Base-by-base conservation (phyloP, 2,888 invertebrate genomes). In the Sinopyrophorus schimmeli region DNA sequence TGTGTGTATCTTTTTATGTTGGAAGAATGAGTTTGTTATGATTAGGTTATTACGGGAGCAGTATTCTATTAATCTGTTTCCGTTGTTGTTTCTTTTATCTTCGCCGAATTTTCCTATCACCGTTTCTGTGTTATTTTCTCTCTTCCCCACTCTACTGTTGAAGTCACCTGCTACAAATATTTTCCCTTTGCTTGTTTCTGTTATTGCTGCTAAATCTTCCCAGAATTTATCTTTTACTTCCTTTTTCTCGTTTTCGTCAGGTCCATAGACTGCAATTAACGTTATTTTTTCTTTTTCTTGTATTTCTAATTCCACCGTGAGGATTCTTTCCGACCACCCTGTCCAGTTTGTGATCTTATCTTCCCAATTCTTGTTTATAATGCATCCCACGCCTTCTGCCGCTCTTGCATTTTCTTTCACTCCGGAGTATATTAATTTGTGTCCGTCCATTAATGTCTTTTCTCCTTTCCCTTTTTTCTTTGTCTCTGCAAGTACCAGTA, bases 71-170 rank as follows among this genome's bases (percentile, higher is more conserved):
- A 53, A 17, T 43, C 46, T 38, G 7, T 47, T 43, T 2, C 49
- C 49, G 27, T 55, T 55, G 17, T 49, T 49, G 31, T 49, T 53
- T 30, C 16, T 38, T 3, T 4, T 38, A 5, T 41, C 30, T 37
- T 52, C 48, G 26, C 47, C 51, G 12, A 44, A 31, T 44, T 41
- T 31, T 16, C 51, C 44, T 24, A 44, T 32, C 7, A 20, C 20
- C 27, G 16, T 31, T 32, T 14, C 17, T 15, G 9, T 21, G 24
- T 15, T 16, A 1, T 24, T 9, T 6, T 31, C 40, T 16, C 12
- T 40, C 18, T 21, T 47, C 10, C 40, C 51, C 14, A 47, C 41
- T 51, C 40, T 27, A 3, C 31, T 24, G 16, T 47, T 51, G 15
- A 49, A 38, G 30, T 50, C 50, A 1, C 43, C 50, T 21, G 27